These are phyloP conservation scores for Characodon lateralis DNA, from an alignment of 2,797 vertebrate genomes.

Conservation along the genomic window DNA sequence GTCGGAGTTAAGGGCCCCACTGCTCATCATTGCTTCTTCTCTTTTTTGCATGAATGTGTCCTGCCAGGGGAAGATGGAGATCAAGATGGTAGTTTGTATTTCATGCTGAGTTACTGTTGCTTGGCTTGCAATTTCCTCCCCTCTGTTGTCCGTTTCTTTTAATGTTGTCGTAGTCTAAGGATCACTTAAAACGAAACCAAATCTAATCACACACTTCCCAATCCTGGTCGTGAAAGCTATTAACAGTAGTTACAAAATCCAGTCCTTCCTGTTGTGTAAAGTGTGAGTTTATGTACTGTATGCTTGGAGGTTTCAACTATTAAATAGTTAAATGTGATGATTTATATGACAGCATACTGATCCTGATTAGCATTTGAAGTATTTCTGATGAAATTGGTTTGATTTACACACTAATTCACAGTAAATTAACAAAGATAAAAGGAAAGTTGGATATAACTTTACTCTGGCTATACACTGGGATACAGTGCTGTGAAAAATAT, in stretches of 20 bases:
- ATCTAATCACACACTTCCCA: conserved; percentile 57
- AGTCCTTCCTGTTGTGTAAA: conserved; percentile 39
- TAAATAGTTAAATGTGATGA: conserved; percentile 31
- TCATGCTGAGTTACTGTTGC: conserved; percentile 68
- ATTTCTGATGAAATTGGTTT: conserved; percentile 38
- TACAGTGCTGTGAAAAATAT: background rate
- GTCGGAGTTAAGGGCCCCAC: conserved; percentile 34
- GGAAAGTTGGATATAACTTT: conserved; percentile 10
- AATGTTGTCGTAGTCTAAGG: conserved; percentile 38
- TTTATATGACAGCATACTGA: conserved; percentile 41
- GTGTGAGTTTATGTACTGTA: conserved; percentile 48
- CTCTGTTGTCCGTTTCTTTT: conserved; percentile 32
- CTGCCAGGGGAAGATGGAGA: conserved; percentile 78
- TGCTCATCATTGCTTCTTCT: conserved; percentile 78
- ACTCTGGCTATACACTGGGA: conserved; percentile 19
- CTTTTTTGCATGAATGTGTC: conserved; percentile 78
- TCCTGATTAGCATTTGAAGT: conserved; percentile 36
- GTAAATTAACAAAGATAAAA: conserved; percentile 62
- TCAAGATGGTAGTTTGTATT: conserved; percentile 81
- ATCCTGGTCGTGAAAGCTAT: conserved; percentile 41
- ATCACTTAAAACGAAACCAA: conserved; percentile 28
- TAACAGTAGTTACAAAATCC: conserved; percentile 54
- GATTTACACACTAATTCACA: conserved; percentile 71
- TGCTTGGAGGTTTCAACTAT: conserved; percentile 37
- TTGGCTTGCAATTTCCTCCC: conserved; percentile 69